Conservation (phyloP, 2,797 vertebrate species). For the Podarcis siculus region DNA sequence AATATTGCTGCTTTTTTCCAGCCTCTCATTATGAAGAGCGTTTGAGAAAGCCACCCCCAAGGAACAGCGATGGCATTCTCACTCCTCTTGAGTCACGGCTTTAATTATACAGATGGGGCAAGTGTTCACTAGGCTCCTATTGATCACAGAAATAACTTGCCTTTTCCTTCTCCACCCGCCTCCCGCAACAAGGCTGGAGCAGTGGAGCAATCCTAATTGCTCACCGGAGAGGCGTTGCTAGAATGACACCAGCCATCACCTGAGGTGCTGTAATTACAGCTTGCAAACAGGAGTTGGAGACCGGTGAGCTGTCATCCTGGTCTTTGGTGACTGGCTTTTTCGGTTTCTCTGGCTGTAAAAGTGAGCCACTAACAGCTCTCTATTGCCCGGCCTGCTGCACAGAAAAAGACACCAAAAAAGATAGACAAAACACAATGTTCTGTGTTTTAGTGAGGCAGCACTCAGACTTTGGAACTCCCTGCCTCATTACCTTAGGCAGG, state of each 20-base stretch:
- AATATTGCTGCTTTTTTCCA: neutral
- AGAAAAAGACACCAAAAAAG: neutral
- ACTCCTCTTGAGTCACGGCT: neutral
- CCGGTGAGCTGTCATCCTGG: neutral
- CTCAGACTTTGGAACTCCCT: too few species aligned
- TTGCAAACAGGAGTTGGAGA: neutral
- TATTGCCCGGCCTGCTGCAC: neutral
- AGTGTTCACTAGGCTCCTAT: neutral
- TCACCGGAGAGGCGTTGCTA: neutral
- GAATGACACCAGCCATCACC: conserved; percentile 2
- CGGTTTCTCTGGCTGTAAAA: neutral
- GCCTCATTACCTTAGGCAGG: too few species aligned
- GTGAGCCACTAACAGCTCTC: neutral
- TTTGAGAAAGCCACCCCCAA: neutral
- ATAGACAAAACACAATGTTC: too few species aligned
- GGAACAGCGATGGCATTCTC: neutral
- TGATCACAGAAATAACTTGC: neutral
- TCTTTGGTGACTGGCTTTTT: neutral
- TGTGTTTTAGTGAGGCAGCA: too few species aligned
- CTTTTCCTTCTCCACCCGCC: neutral
- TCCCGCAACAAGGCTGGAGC: neutral
- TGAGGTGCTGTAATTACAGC: conserved; percentile 17
- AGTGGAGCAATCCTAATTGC: conserved; percentile 4
- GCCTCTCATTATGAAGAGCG: neutral
- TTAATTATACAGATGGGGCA: neutral